Evolutionary conservation across 2,797 vertebrate genomes (phyloP), one percentile per base, ranked within the genome.

Genomic region (Microctenopoma lineatum): DNA sequence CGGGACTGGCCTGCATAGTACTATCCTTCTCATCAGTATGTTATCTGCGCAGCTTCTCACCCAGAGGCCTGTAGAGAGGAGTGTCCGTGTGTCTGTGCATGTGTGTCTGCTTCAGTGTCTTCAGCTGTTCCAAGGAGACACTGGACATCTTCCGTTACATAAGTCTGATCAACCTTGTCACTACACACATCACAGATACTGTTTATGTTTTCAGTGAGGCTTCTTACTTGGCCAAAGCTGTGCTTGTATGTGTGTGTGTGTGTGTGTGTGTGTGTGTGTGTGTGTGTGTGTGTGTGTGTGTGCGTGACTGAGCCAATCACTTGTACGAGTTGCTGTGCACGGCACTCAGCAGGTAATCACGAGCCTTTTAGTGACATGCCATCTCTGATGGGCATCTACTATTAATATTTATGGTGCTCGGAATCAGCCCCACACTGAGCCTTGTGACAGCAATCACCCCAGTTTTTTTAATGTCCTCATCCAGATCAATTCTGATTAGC

Each of bases 401-500:
- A 91, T 93, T 91, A 93, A 93, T 93, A 92, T 92, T 87, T 89
- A 92, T 90, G 73, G 77, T 62, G 68, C 74, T 83, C 50, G 59
- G 79, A 88, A 91, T 92, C 91, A 91, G 83, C 90, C 87, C 72
- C 89, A 86, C 78, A 77, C 90, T 86, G 86, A 84, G 88, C 76
- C 41, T 73, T 53, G 58, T 88, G 87, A 88, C 86, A 90, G 89
- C 88, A 90, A 90, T 92, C 90, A 90, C 80, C 84, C 76, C 77
- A 45, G 25, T 68, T 88, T 78, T 53, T 65, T 52, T 51, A 79
- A 90, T 89, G 87, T 83, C 78, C 79, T 75, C 53, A 79, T 89
- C 89, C 85, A 88, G 85, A 92, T 92, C 87, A 87, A 92, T 92
- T 87, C 76, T 77, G 58, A 89, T 93, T 91, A 90, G 86, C 88